Evolutionary conservation across 2,888 invertebrate species (phyloP).

Genomic region (Ashinkailepas kermadecensis): DNA sequence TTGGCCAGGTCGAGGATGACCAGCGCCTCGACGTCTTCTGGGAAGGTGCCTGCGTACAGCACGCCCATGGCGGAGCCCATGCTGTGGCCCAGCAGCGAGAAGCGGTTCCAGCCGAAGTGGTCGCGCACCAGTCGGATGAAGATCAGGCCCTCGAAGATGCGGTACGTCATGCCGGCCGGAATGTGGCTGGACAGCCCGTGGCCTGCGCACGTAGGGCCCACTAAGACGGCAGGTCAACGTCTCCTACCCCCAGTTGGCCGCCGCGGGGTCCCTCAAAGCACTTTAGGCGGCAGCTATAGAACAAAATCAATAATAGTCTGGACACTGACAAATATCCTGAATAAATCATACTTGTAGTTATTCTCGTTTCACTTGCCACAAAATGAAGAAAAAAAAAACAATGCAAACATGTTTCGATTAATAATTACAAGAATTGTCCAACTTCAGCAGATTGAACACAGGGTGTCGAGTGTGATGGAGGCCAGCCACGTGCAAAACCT

Average conservation of each 20-base stretch:
- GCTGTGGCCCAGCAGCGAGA: conserved; percentile 35
- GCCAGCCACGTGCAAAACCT: no score
- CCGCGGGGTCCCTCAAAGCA: neutral
- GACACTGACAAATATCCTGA: neutral
- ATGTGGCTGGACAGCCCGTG: conserved; percentile 38
- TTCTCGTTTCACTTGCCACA: no score
- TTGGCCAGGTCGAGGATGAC: conserved; percentile 35
- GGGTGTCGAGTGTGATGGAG: no score
- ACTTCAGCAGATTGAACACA: no score
- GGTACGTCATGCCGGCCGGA: conserved; percentile 36
- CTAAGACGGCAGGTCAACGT: no score
- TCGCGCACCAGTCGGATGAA: conserved; percentile 34
- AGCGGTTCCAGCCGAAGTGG: conserved; percentile 36
- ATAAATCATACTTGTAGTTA: neutral
- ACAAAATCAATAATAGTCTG: neutral
- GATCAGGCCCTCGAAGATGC: conserved; percentile 31
- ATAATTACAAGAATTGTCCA: no score
- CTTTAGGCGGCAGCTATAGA: neutral
- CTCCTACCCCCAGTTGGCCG: no score
- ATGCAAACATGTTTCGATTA: no score
- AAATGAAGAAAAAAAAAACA: no score
- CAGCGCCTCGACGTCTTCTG: conserved; percentile 39
- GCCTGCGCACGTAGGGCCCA: conserved; percentile 30
- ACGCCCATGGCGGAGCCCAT: conserved; percentile 42
- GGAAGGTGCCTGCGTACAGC: conserved; percentile 40